A percentile compares a stretch with the other conserved stretches of the same genome.
Conservation (phyloP, 2,888 invertebrate species). For the Orthosia incerta region DNA sequence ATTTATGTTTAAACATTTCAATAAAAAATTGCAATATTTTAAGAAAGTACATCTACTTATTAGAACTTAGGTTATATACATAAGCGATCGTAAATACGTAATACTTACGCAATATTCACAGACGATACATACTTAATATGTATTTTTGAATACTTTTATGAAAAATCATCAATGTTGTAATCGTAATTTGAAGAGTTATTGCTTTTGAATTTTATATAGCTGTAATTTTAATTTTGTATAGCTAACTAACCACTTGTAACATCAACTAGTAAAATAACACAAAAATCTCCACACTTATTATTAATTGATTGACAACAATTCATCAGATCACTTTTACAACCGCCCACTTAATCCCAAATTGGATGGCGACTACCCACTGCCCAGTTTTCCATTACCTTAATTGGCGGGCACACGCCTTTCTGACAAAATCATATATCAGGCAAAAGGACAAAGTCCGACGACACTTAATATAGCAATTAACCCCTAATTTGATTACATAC, state of each 20-base stretch:
- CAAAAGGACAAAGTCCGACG: slow-evolving; percentile 83
- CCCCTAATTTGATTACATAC: slow-evolving; percentile 89
- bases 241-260: background rate
- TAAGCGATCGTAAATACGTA: too few relatives aligned
- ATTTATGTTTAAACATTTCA: too few relatives aligned
- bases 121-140: too few relatives aligned
- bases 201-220: too few relatives aligned
- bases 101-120: too few relatives aligned
- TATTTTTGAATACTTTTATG: too few relatives aligned
- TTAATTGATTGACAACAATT: slow-evolving; percentile 67
- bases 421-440: slow-evolving; percentile 86
- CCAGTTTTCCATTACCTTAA: slow-evolving; percentile 76
- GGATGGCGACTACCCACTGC: slow-evolving; percentile 36
- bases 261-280: background rate
- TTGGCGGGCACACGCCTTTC: slow-evolving; percentile 82
- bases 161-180: too few relatives aligned
- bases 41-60: too few relatives aligned
- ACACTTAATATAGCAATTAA: slow-evolving; percentile 90
- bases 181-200: too few relatives aligned
- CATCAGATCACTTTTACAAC: slow-evolving; percentile 59
- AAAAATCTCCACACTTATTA: slow-evolving; percentile 35
- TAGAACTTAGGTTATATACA: too few relatives aligned
- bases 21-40: too few relatives aligned
- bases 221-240: too few relatives aligned
- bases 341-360: slow-evolving; percentile 60